These are phyloP conservation scores for Synodontis membranacea DNA, from an alignment of 2,113 vertebrate genomes.

Conservation along the genomic window DNA sequence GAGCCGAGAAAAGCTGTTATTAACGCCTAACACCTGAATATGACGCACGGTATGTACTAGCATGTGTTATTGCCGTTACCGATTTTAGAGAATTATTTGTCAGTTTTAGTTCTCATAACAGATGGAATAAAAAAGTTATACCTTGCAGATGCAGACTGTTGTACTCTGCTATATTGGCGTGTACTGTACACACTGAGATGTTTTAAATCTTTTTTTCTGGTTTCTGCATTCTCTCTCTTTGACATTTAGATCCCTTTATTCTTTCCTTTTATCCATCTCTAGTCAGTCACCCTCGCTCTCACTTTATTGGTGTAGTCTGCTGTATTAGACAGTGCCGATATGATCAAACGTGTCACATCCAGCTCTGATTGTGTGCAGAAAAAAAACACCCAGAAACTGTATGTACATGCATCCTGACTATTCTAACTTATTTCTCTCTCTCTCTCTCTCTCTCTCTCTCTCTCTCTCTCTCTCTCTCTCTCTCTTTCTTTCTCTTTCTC, in stretches of 20 bases:
- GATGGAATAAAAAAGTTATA: background rate
- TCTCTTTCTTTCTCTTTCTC: background rate
- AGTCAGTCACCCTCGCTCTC: conserved; percentile 17
- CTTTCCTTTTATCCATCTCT: background rate
- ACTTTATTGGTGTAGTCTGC: conserved; percentile 1
- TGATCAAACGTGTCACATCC: conserved; percentile 1
- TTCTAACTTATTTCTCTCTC: background rate
- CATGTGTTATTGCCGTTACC: background rate
- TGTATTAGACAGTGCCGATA: background rate
- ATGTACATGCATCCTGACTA: background rate
- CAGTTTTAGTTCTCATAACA: background rate
- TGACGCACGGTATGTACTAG: background rate
- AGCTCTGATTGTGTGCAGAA: background rate
- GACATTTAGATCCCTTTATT: conserved; percentile 21
- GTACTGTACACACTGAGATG: background rate
- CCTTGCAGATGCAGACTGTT: background rate
- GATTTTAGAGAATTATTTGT: background rate
- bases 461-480: background rate
- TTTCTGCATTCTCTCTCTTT: background rate
- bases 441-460: too few species aligned
- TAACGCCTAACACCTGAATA: background rate
- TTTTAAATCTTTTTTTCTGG: background rate
- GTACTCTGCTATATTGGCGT: background rate
- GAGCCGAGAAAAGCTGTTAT: too few species aligned
- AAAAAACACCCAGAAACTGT: background rate